These are phyloP conservation scores for Falco berigora DNA, from an alignment of 2,797 vertebrate species.

Conservation along the genomic window DNA sequence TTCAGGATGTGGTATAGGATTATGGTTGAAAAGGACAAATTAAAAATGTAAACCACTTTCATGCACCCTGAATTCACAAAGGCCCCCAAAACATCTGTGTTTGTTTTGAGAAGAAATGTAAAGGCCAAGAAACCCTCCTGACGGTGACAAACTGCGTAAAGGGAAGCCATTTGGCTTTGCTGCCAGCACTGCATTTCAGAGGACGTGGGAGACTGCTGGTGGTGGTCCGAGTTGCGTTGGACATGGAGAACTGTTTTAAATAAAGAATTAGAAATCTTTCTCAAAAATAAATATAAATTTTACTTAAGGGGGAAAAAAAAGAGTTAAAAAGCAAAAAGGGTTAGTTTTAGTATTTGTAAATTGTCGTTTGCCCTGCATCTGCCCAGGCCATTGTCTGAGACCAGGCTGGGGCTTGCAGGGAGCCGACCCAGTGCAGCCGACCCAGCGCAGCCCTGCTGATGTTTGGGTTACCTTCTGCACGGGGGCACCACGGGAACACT, in stretches of 20 bases:
- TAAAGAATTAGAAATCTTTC: neutral
- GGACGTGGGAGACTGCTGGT: neutral
- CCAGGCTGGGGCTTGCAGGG: neutral
- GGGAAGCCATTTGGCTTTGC: neutral
- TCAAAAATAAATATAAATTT: neutral
- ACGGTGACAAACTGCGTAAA: fast-evolving
- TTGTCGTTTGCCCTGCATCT: neutral
- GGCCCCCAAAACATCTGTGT: neutral
- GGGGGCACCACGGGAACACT: neutral
- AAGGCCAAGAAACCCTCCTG: neutral
- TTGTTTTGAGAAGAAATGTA: neutral
- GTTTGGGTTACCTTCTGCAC: neutral
- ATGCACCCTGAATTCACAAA: neutral
- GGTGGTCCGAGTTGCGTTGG: neutral
- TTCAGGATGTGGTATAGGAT: neutral
- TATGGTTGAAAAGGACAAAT: neutral
- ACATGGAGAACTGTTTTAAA: neutral
- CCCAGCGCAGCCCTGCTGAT: neutral
- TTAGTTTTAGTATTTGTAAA: neutral
- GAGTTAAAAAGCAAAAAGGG: neutral
- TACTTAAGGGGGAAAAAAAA: neutral
- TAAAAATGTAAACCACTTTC: neutral
- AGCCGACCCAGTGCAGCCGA: neutral
- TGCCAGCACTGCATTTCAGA: neutral
- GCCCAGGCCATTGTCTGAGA: neutral